Evolutionary conservation across 1,140 invertebrate genomes (phyloP).

Genomic region (Macrosteles quadrilineatus): DNA sequence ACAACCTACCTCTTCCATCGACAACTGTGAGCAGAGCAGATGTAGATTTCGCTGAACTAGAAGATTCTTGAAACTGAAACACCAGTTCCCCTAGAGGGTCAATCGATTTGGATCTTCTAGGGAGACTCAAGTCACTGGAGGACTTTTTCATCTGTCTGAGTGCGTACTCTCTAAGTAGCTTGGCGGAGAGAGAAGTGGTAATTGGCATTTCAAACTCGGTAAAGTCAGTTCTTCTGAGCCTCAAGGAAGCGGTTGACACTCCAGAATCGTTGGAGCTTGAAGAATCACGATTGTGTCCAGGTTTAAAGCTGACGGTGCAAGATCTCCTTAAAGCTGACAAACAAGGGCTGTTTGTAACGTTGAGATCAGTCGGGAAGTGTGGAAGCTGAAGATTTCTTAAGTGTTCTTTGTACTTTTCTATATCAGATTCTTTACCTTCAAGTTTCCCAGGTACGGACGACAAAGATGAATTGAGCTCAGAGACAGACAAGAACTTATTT

Average conservation of each 20-base stretch:
- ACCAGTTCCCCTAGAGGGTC: constrained; percentile 69
- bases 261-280: background rate
- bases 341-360: background rate
- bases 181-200: constrained; percentile 33
- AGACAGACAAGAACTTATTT: background rate
- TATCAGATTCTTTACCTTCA: background rate
- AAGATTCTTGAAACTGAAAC: constrained; percentile 62
- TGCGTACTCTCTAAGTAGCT: constrained; percentile 50
- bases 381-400: background rate
- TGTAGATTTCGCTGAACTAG: constrained; percentile 62
- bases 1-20: background rate
- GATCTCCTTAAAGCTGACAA: background rate
- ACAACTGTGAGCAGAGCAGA: constrained; percentile 54
- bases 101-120: constrained; percentile 72
- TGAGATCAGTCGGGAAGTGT: background rate
- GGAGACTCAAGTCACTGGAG: constrained; percentile 55
- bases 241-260: constrained; percentile 15
- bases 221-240: constrained; percentile 60
- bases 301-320: background rate
- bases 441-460: background rate
- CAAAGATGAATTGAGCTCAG: background rate
- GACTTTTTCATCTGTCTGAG: constrained; percentile 39
- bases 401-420: constrained; percentile 7
- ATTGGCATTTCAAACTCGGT: constrained; percentile 67
- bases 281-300: background rate